Base-by-base conservation (phyloP, 2,888 invertebrate species). In the Drosophila prolongata region DNA sequence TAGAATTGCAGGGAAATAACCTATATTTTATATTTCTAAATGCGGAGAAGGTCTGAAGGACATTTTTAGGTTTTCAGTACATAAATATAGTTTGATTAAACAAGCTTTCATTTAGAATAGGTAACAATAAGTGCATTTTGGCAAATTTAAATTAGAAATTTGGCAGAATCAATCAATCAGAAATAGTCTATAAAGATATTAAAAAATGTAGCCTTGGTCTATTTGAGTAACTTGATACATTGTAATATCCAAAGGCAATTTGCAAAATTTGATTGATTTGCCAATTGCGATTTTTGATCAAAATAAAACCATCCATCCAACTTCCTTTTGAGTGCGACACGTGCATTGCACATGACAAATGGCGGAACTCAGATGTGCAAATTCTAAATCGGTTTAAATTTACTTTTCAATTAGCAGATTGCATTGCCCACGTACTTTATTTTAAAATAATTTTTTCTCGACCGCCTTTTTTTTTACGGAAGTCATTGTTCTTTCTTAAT, bases 201-300 rank as follows among this genome's bases (percentile, higher is more conserved):
- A 47, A 62, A 62, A 34, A 62, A 13, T 24, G 27, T 4, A 16
- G n/a, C 16, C 0, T 42, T 19, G 27, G n/a, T 24, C 8, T 24
- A 14, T 35, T 43, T 38, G 37, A 8, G 34, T 35, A 24, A 46
- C 34, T 40, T 46, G 54, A 69, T 54, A 40, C 16, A 69, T 69
- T 4, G 34, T 0, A 24, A 37, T 37, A 27, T n/a, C 30, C 6
- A 19, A 10, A 19, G 13, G 13, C 44, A 65, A 13, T 14, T 67
- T 11, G 55, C 55, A 8, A 75, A 75, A 62, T 35, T 62, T 82
- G 87, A 88, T 86, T 82, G 86, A 86, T 85, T 64, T 53, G 60
- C 75, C 13, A 69, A 72, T 82, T 70, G 86, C 50, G 10, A 58
- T 61, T 70, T 56, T 65, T 35, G 35, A 35, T 42, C 43, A 69